Base-by-base conservation (phyloP, 2,113 vertebrate genomes). In the Leptobrachium leishanense region DNA sequence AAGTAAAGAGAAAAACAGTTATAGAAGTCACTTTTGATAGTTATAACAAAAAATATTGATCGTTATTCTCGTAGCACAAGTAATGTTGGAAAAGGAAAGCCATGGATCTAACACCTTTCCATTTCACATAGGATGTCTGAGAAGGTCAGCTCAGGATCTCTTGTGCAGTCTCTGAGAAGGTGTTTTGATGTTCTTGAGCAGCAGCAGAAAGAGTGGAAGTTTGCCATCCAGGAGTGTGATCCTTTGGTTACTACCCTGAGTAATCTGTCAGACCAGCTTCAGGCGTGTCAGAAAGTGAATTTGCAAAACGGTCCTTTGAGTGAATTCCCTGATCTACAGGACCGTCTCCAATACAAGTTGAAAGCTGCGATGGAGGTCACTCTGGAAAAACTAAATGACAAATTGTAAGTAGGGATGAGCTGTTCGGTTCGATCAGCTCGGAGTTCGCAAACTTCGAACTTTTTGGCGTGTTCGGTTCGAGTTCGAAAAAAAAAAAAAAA, bases 261-360 rank as follows among this genome's bases (percentile, higher is more conserved):
- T 69, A 97, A 95, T 76, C 81, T 97, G 81, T 92, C 90, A 0
- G 92, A 94, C 81, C 96, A 98, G 88, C 82, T 91, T 43, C 85
- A 84, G 50, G 93, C 95, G 0, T 83, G 90, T 0, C 87, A 86
- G 70, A 89, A 81, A 7, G 82, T 94, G 20, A 73, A 82, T 0
- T 84, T 95, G 2, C 74, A 83, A 2, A 82, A 84, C 67, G 92
- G 90, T 0, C 86, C 95, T 0, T 90, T 96, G 1, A 72, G 67
- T 9, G 71, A 11, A 73, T 97, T 96, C 44, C 87, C 90, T 0
- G 86, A 92, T 2, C 81, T 98, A 41, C 81, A 88, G 72, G 88
- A 88, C 9, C 87, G 91, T 6, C 89, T 97, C 11, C 86, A 84
- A 1, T 86, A 88, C 78, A 96, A 96, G 75, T 94, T 96, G 15